Evolutionary conservation across 2,113 vertebrate species (phyloP).

Genomic region (Dinomys branickii): DNA sequence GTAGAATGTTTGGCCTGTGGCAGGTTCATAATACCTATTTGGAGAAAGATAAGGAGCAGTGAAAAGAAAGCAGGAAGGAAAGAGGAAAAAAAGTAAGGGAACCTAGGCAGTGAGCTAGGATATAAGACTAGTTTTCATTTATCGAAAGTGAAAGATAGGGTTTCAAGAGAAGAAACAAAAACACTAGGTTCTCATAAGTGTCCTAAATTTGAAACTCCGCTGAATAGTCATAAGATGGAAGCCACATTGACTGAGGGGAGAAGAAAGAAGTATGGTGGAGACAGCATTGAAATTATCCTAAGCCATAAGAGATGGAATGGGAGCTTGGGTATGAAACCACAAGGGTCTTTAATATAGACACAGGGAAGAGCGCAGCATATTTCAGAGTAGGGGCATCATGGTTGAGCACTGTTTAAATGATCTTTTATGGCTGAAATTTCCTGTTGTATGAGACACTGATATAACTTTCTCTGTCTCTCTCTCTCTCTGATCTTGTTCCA

Average conservation of each 20-base stretch:
- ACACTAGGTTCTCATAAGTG: neutral
- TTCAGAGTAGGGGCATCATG: rapidly evolving
- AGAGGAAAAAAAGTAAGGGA: neutral
- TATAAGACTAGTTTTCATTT: neutral
- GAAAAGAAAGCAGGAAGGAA: neutral
- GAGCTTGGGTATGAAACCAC: neutral
- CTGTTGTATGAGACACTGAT: neutral
- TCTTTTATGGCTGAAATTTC: neutral
- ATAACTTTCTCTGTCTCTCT: slow-evolving; percentile 7
- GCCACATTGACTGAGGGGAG: neutral
- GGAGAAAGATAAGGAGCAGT: neutral
- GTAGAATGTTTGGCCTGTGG: neutral
- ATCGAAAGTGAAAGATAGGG: neutral
- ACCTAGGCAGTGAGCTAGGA: neutral
- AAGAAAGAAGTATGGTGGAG: neutral
- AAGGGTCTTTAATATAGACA: neutral
- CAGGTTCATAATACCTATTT: neutral
- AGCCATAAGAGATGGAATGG: neutral
- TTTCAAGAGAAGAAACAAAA: neutral
- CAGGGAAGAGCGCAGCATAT: neutral
- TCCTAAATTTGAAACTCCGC: neutral
- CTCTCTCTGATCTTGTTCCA: slow-evolving; percentile 75
- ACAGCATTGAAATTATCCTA: neutral
- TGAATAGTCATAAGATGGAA: neutral
- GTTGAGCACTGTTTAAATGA: neutral